Evolutionary conservation across 2,797 vertebrate genomes (phyloP), one percentile per base, ranked within the genome.

Genomic region (Sebastes flavidus): DNA sequence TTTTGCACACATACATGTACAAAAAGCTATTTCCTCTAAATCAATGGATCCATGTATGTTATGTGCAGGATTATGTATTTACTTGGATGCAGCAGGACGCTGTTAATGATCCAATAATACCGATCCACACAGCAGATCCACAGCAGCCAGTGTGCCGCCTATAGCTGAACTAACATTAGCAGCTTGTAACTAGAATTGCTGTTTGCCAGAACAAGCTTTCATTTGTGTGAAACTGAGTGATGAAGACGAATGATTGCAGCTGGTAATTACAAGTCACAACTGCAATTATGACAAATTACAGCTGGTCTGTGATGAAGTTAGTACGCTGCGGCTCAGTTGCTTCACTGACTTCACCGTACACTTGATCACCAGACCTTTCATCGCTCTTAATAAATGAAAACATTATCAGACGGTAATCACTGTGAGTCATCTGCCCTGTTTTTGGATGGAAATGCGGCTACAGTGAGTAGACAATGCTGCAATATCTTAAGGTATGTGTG

Each of bases 401-500:
- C 82, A 70, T 84, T 68, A 88, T 89, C 79, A 79, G 74, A 82
- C 18, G 18, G 56, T 81, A 79, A 88, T 91, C 84, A 29, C 61
- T n/a, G 29, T 20, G 72, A 85, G 84, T 69, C 83, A 66, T 78
- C 90, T 80, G 74, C 61, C 66, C 58, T 70, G 12, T 85, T 84
- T n/a, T 81, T 75, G 86, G 79, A 65, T 68, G 78, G 79, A 89
- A 84, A 76, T 30, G 84, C 84, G 69, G 86, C 60, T 18, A 77
- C 82, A 84, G 75, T 52, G 74, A 79, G 87, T 74, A 82, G 74
- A 88, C 86, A 87, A 78, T 83, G 83, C 83, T 65, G 80, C 87
- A 80, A 83, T 90, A 89, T 88, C 83, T 91, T 59, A 66, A 92
- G 91, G 91, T 90, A 91, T 91, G 90, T 90, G 87, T 89, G 80